Evolutionary conservation across 2,888 invertebrate species (phyloP).

Genomic region (Sylvicola fuscatus): DNA sequence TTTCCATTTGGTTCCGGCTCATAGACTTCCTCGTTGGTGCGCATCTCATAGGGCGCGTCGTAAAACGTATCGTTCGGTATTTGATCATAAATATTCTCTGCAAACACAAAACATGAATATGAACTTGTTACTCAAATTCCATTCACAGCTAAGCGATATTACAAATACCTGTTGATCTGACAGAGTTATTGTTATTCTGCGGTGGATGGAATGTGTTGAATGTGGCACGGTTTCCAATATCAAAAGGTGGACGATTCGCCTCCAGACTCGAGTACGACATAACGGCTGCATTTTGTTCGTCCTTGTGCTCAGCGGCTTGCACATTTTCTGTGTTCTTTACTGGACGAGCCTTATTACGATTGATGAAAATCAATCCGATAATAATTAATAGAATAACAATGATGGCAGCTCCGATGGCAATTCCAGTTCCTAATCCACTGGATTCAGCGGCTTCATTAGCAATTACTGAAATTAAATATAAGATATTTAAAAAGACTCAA

Average conservation of each 20-base stretch:
- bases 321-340: conserved; percentile 79
- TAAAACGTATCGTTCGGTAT: conserved; percentile 49
- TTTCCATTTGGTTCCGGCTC: conserved; percentile 27
- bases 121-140: no score
- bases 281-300: conserved; percentile 69
- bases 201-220: conserved; percentile 22
- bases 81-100: conserved; percentile 36
- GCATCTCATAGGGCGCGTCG: conserved; percentile 52
- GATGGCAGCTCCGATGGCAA: conserved; percentile 67
- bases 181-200: background rate
- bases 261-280: conserved; percentile 75
- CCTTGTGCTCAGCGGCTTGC: conserved; percentile 67
- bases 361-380: conserved; percentile 58
- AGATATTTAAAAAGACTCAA: conserved; percentile 2
- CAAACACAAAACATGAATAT: conserved; percentile 5
- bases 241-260: conserved; percentile 29
- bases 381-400: conserved; percentile 59
- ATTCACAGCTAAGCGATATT: no score
- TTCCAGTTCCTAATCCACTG: conserved; percentile 53
- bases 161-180: conserved; percentile 3
- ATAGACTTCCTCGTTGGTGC: conserved; percentile 33
- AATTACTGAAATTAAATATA: conserved; percentile 21
- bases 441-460: conserved; percentile 49
- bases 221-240: conserved; percentile 16
- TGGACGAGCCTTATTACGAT: conserved; percentile 64